Evolutionary conservation across 2,113 vertebrate species (phyloP), one percentile per base, ranked within the genome.

Genomic region (Pollimyrus isidori): DNA sequence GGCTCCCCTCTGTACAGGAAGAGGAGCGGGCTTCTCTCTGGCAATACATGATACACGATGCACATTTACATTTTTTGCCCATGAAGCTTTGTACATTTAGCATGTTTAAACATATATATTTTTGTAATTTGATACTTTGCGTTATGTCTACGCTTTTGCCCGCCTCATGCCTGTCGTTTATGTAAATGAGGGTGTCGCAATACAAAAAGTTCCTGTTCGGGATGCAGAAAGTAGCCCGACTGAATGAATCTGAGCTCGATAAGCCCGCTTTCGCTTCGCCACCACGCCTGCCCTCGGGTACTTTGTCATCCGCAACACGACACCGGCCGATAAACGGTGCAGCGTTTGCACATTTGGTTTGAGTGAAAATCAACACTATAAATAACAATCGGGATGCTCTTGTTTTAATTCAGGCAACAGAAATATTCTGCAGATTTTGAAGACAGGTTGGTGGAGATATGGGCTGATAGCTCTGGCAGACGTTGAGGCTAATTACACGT

Each of bases 391-490:
- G 19, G 4, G 35, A 42, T 42, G 35, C 49, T 0, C 85, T 65
- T 46, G 39, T 86, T 86, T 86, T 26, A 86, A 80, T 53, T 46
- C 89, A 99, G 98, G 95, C 35, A 94, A 93, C 30, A 92, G 93
- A 17, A 97, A 94, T 91, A 93, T 99, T 90, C 88, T 97, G 35
- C 93, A 96, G 76, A 97, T 99, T 92, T 89, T 99, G 91, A 98
- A 96, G 92, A 94, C 89, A 84, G 97, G 97, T 52, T 98, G 98
- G 98, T 99, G 98, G 98, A 98, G 97, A 90, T 99, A 99, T 87
- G 46, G 98, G 26, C 90, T 99, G 69, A 93, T 99, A 94, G 97
- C 94, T 23, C 85, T 99, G 49, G 96, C 96, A 1, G 98, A 99
- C 13, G 98, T 99, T 69, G 97, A 99, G 94, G 98, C 98, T 0